Conservation (phyloP, 2,888 invertebrate species). For the Crossocerus cetratus region DNA sequence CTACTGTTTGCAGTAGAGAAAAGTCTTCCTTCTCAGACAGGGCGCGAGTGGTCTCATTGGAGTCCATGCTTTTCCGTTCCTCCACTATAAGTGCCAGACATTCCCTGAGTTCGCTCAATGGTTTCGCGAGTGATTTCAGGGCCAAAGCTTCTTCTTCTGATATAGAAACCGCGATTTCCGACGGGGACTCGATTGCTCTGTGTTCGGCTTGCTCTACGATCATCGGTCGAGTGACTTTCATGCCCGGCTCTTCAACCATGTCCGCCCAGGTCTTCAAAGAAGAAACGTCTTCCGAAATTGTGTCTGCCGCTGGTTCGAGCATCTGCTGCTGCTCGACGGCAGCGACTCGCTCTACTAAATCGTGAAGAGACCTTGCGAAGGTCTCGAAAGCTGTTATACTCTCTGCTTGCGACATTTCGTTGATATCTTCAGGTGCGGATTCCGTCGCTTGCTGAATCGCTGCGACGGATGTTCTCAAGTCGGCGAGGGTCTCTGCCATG, state of each 20-base stretch:
- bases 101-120: slow-evolving; percentile 67
- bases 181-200: slow-evolving; percentile 39
- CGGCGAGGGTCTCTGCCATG: slow-evolving; percentile 61
- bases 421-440: slow-evolving; percentile 21
- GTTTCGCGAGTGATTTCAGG: slow-evolving; percentile 63
- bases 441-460: slow-evolving; percentile 45
- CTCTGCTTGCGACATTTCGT: slow-evolving; percentile 40
- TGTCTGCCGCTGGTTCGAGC: slow-evolving; percentile 73
- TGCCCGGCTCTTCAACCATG: slow-evolving; percentile 39
- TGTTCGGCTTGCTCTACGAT: slow-evolving; percentile 40
- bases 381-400: slow-evolving; percentile 70
- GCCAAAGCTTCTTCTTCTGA: slow-evolving; percentile 48
- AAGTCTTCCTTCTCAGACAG: slow-evolving; percentile 60
- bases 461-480: slow-evolving; percentile 58
- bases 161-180: slow-evolving; percentile 44
- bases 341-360: slow-evolving; percentile 43
- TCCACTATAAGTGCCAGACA: slow-evolving; percentile 67
- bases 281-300: slow-evolving; percentile 60
- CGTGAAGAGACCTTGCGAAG: slow-evolving; percentile 69
- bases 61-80: slow-evolving; percentile 59
- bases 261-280: slow-evolving; percentile 57
- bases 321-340: slow-evolving; percentile 47
- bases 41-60: slow-evolving; percentile 38
- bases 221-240: slow-evolving; percentile 31
- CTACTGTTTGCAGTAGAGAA: slow-evolving; percentile 64